Base-by-base conservation (phyloP, 2,113 vertebrate genomes). In the Mungos mungo region DNA sequence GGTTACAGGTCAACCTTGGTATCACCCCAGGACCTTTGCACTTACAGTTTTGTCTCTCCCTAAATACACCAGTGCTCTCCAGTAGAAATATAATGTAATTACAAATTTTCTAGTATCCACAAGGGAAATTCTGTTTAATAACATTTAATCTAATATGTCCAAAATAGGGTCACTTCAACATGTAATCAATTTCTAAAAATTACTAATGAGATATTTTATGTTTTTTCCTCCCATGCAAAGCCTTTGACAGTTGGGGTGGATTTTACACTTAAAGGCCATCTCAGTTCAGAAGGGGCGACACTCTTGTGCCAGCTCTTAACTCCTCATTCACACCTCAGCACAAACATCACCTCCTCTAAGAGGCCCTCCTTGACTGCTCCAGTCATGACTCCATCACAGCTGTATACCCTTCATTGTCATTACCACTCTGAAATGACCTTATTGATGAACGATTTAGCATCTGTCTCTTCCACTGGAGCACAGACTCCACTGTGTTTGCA, bases 291-390 rank as follows among this genome's bases (percentile, higher is more conserved):
- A 8, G 11, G 57, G 35, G 71, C 8, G 18, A 52, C 54, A 12
- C 15, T 31, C 33, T 19, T 38, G 7, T 10, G 63, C 9, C 86
- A 47, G 33, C 38, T 88, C 72, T 5, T 5, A 0, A 8, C 45
- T 81, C 63, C 54, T 82, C 66, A 15, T 54, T 81, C 57, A 50
- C 0, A 4, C 14, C 14, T 50, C 54, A 21, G 16, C 21, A 29
- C 31, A 45, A 91, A 81, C 27, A 35, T 35, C 71, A 31, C 74
- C 63, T 94, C 69, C 41, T 86, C 95, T 57, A 50, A 15, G 89
- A 86, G 21, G 93, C n/a, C 72, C 60, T 95, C 85, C 89, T 38
- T 65, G 85, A 72, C 86, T 63, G 35, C 91, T 47, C 47, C 13
- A 5, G 5, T 29, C 65, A 38, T 23, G 8, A 5, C 12, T 15